Conservation (phyloP, 2,797 vertebrate genomes). For the Falco rusticolus region DNA sequence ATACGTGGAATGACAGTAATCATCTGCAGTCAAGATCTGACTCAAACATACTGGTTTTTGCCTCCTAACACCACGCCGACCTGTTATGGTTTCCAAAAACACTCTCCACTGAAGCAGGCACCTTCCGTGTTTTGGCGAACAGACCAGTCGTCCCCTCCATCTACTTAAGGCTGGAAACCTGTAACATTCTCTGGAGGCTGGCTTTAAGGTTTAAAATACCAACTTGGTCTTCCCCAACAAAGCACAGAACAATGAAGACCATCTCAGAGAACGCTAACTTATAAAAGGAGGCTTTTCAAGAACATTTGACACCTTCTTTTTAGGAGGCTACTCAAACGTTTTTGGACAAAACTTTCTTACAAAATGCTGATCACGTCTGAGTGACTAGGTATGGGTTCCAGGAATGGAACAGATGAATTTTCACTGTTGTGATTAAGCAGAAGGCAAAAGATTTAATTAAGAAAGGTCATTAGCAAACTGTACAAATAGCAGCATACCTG, state of each 20-base stretch:
- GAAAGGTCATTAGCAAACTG: neutral
- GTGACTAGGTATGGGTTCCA: neutral
- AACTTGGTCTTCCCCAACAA: neutral
- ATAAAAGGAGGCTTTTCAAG: neutral
- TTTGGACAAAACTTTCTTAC: neutral
- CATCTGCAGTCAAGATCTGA: neutral
- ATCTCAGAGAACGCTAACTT: neutral
- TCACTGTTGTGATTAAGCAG: neutral
- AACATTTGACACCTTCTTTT: neutral
- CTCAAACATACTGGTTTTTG: neutral
- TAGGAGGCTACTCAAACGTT: neutral
- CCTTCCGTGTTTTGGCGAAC: neutral
- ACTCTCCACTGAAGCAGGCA: neutral
- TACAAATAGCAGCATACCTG: conserved; percentile 81
- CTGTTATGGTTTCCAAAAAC: neutral
- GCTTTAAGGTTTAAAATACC: neutral
- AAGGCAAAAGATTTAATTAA: neutral
- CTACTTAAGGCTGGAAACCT: neutral
- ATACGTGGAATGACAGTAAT: neutral
- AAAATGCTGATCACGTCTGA: neutral
- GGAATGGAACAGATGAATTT: neutral
- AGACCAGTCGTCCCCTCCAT: neutral
- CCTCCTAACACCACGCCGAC: neutral
- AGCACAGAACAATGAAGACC: neutral
- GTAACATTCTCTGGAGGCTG: neutral